Conservation (phyloP, 2,113 vertebrate species). For the Hippocampus guttulatus region DNA sequence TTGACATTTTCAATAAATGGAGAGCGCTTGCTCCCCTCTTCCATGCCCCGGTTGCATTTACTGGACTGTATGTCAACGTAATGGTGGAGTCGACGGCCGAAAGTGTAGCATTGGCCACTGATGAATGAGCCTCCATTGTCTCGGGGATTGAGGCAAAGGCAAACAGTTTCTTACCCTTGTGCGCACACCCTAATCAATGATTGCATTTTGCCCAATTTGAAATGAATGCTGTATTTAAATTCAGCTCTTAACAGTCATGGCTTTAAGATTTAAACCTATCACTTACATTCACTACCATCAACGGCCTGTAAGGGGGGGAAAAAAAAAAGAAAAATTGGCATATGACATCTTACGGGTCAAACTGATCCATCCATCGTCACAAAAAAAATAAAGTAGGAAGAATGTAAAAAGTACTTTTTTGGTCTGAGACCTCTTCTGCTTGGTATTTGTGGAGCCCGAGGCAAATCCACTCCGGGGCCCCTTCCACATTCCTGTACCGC, state of each 20-base stretch:
- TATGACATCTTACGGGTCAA: too few relatives aligned
- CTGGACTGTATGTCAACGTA: conserved; percentile 52
- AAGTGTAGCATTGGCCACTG: conserved; percentile 44
- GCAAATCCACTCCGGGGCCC: too few relatives aligned
- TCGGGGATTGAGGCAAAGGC: conserved; percentile 9
- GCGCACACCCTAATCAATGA: conserved; percentile 1
- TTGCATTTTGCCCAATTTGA: not conserved
- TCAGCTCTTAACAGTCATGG: not conserved
- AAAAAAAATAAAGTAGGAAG: too few relatives aligned
- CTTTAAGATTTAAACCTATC: not conserved
- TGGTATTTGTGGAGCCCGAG: too few relatives aligned
- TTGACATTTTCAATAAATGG: conserved; percentile 50
- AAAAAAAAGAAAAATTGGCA: too few relatives aligned
- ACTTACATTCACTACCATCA: too few relatives aligned
- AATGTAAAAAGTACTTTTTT: too few relatives aligned
- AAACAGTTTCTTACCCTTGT: conserved; percentile 5
- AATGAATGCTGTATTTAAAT: not conserved
- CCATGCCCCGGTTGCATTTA: conserved; percentile 28
- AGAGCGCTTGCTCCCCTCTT: conserved; percentile 2
- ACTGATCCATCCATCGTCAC: too few relatives aligned
- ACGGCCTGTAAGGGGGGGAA: too few relatives aligned
- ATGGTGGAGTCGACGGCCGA: conserved; percentile 34
- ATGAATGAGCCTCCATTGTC: conserved; percentile 43
- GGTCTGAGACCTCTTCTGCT: too few relatives aligned
- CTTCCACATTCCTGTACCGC: too few relatives aligned